These are phyloP conservation scores for Monarcha castaneiventris DNA, from an alignment of 2,113 vertebrate species.

Conservation along the genomic window DNA sequence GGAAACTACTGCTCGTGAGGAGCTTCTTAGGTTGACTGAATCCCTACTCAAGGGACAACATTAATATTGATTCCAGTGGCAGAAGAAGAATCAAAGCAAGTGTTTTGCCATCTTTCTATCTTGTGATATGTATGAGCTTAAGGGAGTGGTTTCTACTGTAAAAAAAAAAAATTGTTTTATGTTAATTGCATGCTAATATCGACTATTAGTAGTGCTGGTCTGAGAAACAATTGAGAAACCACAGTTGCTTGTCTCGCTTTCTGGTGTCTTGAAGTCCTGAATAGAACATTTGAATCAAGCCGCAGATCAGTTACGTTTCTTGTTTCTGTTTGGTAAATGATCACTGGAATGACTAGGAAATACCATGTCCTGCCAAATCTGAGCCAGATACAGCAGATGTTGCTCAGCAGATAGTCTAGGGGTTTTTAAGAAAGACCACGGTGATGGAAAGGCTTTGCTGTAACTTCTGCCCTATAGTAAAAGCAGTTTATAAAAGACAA, in stretches of 20 bases:
- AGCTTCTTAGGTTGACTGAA: background rate
- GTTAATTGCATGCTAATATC: background rate
- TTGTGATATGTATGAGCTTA: background rate
- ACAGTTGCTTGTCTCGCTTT: background rate
- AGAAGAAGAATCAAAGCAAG: background rate
- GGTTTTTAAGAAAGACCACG: background rate
- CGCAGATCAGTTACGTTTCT: background rate
- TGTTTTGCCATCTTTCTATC: background rate
- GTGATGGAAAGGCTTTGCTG: background rate
- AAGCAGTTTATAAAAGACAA: background rate
- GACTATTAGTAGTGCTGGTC: background rate
- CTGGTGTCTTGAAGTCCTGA: background rate
- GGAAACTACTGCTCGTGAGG: background rate
- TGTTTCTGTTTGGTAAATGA: background rate
- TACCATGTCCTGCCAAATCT: background rate
- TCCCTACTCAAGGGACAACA: background rate
- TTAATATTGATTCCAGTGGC: background rate
- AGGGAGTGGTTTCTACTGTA: background rate
- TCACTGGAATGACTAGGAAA: background rate
- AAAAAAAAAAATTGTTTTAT: background rate
- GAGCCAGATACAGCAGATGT: fast-evolving
- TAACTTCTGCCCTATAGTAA: background rate
- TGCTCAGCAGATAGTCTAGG: background rate
- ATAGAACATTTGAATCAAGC: background rate
- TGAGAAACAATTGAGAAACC: background rate